Evolutionary conservation across 2,797 vertebrate genomes (phyloP).

Genomic region (Centroberyx gerrardi): DNA sequence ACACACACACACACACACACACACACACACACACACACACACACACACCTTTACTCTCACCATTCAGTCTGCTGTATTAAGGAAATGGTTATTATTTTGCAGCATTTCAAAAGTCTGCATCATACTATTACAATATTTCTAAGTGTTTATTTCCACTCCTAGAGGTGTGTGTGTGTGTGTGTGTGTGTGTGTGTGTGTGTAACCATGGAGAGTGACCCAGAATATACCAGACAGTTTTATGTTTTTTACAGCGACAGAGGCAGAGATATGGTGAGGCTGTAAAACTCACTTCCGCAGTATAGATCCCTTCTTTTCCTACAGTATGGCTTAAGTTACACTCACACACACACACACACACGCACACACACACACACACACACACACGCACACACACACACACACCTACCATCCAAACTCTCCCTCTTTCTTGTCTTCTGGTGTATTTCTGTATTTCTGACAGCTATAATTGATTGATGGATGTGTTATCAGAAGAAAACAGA

Average conservation of each 20-base stretch:
- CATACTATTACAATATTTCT: too few relatives aligned
- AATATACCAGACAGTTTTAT: slow-evolving; percentile 67
- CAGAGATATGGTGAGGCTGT: slow-evolving; percentile 59
- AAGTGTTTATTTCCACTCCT: neutral
- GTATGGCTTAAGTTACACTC: neutral
- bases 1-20: slow-evolving; percentile 15
- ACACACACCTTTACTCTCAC: neutral
- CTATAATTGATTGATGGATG: neutral
- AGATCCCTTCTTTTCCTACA: neutral
- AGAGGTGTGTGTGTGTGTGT: neutral
- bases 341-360: neutral
- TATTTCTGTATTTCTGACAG: neutral
- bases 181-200: slow-evolving; percentile 24
- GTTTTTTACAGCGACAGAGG: slow-evolving; percentile 53
- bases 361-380: too few relatives aligned
- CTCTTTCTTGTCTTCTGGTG: too few relatives aligned
- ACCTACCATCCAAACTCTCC: too few relatives aligned
- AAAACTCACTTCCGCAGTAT: slow-evolving; percentile 55
- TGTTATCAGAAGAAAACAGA: neutral
- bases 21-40: slow-evolving; percentile 10
- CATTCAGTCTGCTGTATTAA: too few relatives aligned
- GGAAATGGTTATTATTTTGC: too few relatives aligned
- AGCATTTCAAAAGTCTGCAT: too few relatives aligned
- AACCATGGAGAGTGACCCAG: slow-evolving; percentile 33
- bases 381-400: too few relatives aligned